phyloP scores from a whole-genome alignment of 2,797 vertebrate species.

The Gephyroberyx darwinii region DNA sequence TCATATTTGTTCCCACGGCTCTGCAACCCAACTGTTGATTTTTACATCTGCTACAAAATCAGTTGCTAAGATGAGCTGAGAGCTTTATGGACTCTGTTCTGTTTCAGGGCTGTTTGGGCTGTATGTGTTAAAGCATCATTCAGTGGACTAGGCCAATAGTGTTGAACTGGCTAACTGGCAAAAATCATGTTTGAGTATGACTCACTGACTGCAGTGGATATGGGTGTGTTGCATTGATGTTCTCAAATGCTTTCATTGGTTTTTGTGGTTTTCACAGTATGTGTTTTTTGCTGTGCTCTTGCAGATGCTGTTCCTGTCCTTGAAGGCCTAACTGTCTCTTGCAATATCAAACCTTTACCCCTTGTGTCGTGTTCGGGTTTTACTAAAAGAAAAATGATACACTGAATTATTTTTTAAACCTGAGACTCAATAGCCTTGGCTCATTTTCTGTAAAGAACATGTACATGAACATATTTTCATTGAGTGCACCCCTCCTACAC shows the following conservation, averaged over 20 bases:
- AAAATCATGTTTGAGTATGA: constrained; percentile 42
- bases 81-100: constrained; percentile 40
- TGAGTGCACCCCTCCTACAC: no score
- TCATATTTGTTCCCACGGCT: constrained; percentile 1
- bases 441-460: no score
- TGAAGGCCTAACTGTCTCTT: constrained; percentile 35
- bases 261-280: constrained; percentile 32
- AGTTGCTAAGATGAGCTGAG: constrained; percentile 25
- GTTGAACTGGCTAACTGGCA: constrained; percentile 49
- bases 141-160: constrained; percentile 13
- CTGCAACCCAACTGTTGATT: constrained; percentile 23
- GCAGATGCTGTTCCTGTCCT: constrained; percentile 30
- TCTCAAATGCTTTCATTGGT: constrained; percentile 59
- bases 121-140: constrained; percentile 23
- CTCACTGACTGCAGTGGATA: constrained; percentile 35
- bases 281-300: constrained; percentile 4
- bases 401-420: no score
- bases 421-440: no score
- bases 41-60: constrained; percentile 25
- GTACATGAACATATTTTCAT: no score
- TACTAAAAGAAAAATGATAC: no score
- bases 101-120: constrained; percentile 23
- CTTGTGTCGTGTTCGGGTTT: no score
- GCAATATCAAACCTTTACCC: neutral
- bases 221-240: constrained; percentile 20